Evolutionary conservation across 1,140 invertebrate species (phyloP).

Genomic region (Archivesica marissinica): DNA sequence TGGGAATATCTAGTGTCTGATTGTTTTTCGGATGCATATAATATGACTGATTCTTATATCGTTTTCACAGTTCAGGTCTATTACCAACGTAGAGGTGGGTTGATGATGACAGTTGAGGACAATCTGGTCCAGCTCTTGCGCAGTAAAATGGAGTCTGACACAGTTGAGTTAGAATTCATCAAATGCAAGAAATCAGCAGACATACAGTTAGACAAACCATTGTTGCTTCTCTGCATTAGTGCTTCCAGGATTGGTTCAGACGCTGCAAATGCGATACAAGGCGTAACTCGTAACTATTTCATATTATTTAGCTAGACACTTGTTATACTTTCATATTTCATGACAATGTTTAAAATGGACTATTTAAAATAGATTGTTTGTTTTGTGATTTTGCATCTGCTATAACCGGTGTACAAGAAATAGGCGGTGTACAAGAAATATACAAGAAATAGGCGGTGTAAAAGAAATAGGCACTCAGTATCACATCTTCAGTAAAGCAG

Average conservation of each 20-base stretch:
- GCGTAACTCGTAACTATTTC: not conserved
- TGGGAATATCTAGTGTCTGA: too few species aligned
- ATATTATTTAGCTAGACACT: not conserved
- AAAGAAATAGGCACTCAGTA: not conserved
- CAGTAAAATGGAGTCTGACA: not conserved
- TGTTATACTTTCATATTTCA: not conserved
- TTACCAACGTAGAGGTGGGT: not conserved
- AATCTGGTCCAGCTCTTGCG: not conserved
- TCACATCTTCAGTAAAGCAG: not conserved
- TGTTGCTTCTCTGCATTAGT: not conserved
- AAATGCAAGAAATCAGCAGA: not conserved
- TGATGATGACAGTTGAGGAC: not conserved
- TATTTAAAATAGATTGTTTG: not conserved
- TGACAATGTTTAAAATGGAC: not conserved
- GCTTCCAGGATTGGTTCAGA: slow-evolving; percentile 14
- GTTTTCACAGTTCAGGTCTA: not conserved
- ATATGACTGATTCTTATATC: too few species aligned
- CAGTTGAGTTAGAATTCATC: not conserved
- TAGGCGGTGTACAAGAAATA: not conserved
- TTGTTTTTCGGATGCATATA: too few species aligned
- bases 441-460: not conserved
- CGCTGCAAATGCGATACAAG: slow-evolving; percentile 7
- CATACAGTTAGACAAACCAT: not conserved
- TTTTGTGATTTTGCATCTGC: not conserved
- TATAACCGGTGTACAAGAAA: not conserved